Evolutionary conservation across 2,797 vertebrate species (phyloP), one percentile per base, ranked within the genome.

Genomic region (Chrysocyon brachyurus): DNA sequence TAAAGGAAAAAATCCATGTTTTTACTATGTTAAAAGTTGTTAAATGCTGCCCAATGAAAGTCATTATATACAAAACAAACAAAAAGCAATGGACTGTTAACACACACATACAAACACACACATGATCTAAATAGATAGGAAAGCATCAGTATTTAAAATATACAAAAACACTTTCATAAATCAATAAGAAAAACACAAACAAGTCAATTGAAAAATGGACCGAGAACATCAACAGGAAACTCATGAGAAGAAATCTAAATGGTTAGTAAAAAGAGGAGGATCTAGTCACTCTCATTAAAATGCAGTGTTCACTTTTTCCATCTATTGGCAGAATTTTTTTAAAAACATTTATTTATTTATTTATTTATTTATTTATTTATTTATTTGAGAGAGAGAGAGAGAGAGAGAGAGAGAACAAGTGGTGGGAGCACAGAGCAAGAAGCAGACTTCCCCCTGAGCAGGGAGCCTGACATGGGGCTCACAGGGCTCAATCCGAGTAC

Each of bases 21-120:
- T 61, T 81, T 4, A 63, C 22, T 66, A 28, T 22, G 49, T 66
- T 61, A 75, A 54, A 87, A 84, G 40, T 73, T 40, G 28, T 73
- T 64, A 7, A 75, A 91, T 90, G 90, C 22, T 89, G n/a, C 63
- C 73, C 59, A 91, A 12, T 77, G 63, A 68, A 96, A 91, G 26
- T 84, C 17, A 86, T 26, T 72, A 94, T 46, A 91, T 66, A 75
- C 15, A 77, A 96, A 96, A 63, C 22, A 52, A 92, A 91, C 24
- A 61, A 66, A 92, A 97, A 72, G 1, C 24, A 70, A 57, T 57
- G 22, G n/a, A 46, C 49, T 85, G 26, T 64, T 17, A 52, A 52
- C 8, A 61, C 24, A 81, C 3, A 61, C n/a, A 56, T 12, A 91
- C 15, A 87, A 5, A 57, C 12, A 91, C 19, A 89, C 2, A 68